Evolutionary conservation across 1,140 invertebrate species (phyloP).

Genomic region (Agraylea sexmaculata): DNA sequence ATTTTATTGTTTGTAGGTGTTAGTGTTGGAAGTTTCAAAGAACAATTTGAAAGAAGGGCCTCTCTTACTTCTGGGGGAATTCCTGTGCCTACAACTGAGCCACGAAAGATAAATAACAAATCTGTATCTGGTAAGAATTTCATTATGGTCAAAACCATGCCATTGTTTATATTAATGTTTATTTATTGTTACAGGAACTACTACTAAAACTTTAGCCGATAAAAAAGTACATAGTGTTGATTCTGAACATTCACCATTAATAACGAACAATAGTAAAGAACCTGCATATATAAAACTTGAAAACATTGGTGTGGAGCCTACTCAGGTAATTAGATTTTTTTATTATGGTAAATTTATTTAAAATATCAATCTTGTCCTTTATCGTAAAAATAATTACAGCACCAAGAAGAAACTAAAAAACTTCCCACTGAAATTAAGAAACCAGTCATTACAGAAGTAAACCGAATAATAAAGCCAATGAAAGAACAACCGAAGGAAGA

Average conservation of each 20-base stretch:
- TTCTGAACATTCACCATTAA: constrained; percentile 29
- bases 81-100: constrained; percentile 11
- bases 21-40: constrained; percentile 71
- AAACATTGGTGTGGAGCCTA: constrained; percentile 39
- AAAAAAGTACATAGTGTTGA: constrained; percentile 39
- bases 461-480: constrained; percentile 15
- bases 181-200: constrained; percentile 2
- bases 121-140: constrained; percentile 8
- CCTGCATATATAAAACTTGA: constrained; percentile 28
- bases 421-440: constrained; percentile 3
- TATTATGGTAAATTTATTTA: background rate
- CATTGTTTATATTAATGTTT: constrained; percentile 1
- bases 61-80: constrained; percentile 41
- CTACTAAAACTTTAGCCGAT: constrained; percentile 24
- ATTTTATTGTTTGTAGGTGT: constrained; percentile 36
- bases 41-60: constrained; percentile 68
- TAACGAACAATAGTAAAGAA: constrained; percentile 22
- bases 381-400: too few species aligned
- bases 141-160: background rate
- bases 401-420: constrained; percentile 8
- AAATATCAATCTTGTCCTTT: background rate
- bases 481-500: constrained; percentile 18
- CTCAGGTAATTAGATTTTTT: constrained; percentile 18
- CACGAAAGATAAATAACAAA: constrained; percentile 12
- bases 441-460: constrained; percentile 14